Percentiles rank a stretch among this genome's conserved stretches.
Conservation (phyloP, 2,113 vertebrate genomes). For the Ptychochromis oligacanthus region DNA sequence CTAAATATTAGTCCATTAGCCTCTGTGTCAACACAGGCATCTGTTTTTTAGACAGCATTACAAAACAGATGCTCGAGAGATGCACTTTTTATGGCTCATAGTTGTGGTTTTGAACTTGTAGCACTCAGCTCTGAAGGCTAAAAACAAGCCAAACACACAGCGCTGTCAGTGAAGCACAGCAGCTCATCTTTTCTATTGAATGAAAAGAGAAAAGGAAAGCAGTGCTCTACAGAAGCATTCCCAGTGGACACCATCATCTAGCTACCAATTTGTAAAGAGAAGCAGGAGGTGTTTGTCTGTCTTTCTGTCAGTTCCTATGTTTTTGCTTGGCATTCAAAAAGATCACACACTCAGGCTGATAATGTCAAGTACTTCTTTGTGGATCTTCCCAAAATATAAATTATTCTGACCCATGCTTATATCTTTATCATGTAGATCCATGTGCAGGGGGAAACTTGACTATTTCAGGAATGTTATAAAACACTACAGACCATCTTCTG, state of each 20-base stretch:
- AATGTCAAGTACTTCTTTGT: neutral
- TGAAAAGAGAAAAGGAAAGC: conserved; percentile 33
- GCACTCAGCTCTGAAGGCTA: conserved; percentile 37
- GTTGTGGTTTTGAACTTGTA: conserved; percentile 47
- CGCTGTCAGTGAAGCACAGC: conserved; percentile 30
- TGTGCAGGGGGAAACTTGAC: neutral
- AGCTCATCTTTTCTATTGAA: conserved; percentile 19
- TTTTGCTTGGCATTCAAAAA: neutral
- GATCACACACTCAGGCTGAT: neutral
- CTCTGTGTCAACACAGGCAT: conserved; percentile 16
- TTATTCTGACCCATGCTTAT: neutral
- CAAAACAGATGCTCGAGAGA: conserved; percentile 39
- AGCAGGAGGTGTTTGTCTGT: conserved; percentile 36
- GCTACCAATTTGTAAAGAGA: conserved; percentile 62
- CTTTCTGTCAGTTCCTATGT: conserved; percentile 25
- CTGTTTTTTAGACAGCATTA: neutral
- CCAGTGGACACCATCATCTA: conserved; percentile 51
- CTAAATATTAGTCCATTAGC: conserved; percentile 38
- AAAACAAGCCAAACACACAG: conserved; percentile 39
- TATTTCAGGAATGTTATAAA: neutral
- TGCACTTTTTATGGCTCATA: conserved; percentile 31
- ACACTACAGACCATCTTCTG: neutral
- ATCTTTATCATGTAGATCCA: neutral
- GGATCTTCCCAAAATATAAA: neutral
- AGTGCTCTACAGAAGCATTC: conserved; percentile 39